Conservation (phyloP, 2,113 vertebrate species). For the Festucalex cinctus region DNA sequence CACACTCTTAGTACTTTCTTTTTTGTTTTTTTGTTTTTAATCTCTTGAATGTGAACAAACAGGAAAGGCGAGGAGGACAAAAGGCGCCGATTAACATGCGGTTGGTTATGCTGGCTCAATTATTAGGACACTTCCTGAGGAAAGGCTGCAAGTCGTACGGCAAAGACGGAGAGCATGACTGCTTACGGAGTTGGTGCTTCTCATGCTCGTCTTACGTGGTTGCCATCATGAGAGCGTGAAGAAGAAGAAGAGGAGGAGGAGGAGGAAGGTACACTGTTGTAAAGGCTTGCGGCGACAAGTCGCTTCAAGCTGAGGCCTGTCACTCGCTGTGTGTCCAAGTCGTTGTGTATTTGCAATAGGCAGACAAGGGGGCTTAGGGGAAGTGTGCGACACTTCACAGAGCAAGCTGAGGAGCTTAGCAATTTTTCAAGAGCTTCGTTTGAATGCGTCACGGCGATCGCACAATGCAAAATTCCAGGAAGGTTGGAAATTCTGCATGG, state of each 20-base stretch:
- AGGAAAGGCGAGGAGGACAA: not conserved
- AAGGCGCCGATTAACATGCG: not conserved
- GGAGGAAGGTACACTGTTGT: not conserved
- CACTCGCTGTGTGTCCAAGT: not conserved
- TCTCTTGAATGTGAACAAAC: not conserved
- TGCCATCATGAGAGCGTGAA: not conserved
- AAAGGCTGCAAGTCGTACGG: not conserved
- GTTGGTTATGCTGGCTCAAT: not conserved
- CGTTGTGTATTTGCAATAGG: not conserved
- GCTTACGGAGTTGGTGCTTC: not conserved
- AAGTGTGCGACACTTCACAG: not conserved
- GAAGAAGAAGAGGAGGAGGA: not conserved
- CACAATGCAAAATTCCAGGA: not conserved
- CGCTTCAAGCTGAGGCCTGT: slow-evolving; percentile 3
- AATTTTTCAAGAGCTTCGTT: not conserved
- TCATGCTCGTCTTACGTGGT: not conserved
- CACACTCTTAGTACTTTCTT: not conserved
- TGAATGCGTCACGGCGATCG: not conserved
- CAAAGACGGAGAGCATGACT: not conserved
- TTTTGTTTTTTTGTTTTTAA: not conserved
- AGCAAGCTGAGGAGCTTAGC: not conserved
- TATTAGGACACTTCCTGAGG: slow-evolving; percentile 4
- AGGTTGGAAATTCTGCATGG: too few relatives aligned
- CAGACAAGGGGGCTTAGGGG: not conserved
- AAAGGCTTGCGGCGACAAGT: not conserved